Base-by-base conservation (phyloP, 1,140 invertebrate genomes). In the Neodiprion lecontei region DNA sequence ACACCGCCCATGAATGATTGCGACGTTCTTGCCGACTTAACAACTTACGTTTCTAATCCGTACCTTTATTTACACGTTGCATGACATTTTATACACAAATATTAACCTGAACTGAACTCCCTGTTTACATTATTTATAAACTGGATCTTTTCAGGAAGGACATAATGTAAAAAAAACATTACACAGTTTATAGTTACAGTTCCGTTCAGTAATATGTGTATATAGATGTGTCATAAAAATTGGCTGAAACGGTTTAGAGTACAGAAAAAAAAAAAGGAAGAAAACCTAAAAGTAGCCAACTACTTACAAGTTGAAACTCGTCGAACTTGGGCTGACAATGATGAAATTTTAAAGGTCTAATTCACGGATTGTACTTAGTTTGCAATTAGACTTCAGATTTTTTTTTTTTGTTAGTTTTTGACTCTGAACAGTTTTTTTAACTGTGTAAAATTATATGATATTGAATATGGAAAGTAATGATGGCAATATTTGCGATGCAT, bases 221-320 rank as follows among this genome's bases (percentile, higher is more conserved):
- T 40, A 17, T 61, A 12, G 53, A 61, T 61, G 53, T 9, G 53
- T 12, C 9, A 5, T 14, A 61, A 17, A 61, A 40, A 40, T 5
- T 2, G 28, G 28, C 28, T 40, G 28, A 40, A 40, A 40, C 1
- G 28, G 28, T 40, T 40, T 40, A 40, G 28, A 40, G 28, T 2
- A 40, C 5, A 40, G 17, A 21, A 40, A 40, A 40, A 40, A 28
- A 40, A 40, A 40, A 40, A 40, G 28, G 28, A 40, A 40, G 28
- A 50, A 68, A 80, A 21, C 40, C 17, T 28, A 47, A 21, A 70
- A 75, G 21, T 69, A 61, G 68, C 70, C 79, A 84, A 84, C 78
- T 17, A 67, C 28, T 49, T 14, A n/a, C 67, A 14, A 23, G 21
- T 49, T 72, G 11, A 21, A 53, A 72, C 21, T 12, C 47, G n/a